Evolutionary conservation across 92 coral and sea anemone species (phyloP).

Genomic region (Zoanthus solanderi): DNA sequence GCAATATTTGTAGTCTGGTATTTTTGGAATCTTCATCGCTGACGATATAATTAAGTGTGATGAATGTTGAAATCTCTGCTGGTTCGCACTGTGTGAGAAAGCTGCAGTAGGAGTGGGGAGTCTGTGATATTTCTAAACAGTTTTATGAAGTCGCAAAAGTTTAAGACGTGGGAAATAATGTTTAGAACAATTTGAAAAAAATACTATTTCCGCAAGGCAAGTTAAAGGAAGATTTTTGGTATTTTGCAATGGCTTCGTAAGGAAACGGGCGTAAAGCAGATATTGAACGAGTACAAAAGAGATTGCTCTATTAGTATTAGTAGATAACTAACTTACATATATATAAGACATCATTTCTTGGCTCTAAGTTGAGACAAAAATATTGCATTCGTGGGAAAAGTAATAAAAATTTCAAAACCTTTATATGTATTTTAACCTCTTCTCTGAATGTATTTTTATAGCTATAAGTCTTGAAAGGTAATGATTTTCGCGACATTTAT

Average conservation of each 20-base stretch:
- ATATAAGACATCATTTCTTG: background rate
- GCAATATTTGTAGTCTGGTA: conserved; percentile 23
- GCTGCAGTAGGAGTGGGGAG: conserved; percentile 5
- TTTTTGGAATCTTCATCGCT: background rate
- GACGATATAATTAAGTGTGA: conserved; percentile 34
- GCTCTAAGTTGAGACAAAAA: background rate
- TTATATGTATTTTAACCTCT: background rate
- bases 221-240: background rate
- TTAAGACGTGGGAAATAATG: background rate
- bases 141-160: background rate
- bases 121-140: background rate
- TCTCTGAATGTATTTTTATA: background rate
- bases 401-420: background rate
- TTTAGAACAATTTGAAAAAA: background rate
- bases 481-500: background rate
- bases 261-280: conserved; percentile 12
- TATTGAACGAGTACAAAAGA: conserved; percentile 14
- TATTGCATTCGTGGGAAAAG: conserved; percentile 17
- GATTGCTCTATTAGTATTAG: background rate
- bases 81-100: conserved; percentile 37
- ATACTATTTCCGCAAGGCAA: conserved; percentile 28
- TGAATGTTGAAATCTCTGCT: conserved; percentile 31
- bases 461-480: background rate
- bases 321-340: background rate
- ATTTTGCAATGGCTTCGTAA: conserved; percentile 19